Evolutionary conservation across 2,113 vertebrate genomes (phyloP).

Genomic region (Chitala chitala): DNA sequence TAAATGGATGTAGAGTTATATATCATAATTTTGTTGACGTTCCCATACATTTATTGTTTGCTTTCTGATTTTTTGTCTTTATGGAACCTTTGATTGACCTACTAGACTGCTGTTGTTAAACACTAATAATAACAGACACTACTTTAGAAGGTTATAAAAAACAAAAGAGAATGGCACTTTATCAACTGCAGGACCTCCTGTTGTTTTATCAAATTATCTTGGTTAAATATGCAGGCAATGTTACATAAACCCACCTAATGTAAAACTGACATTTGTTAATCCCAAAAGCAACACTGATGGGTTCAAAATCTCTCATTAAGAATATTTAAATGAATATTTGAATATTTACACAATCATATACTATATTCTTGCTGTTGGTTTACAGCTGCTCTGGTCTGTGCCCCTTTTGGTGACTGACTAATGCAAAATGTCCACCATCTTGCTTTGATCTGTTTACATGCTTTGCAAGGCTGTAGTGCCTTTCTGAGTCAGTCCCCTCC

Average conservation of each 20-base stretch:
- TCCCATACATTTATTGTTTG: too few relatives aligned
- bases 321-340: too few relatives aligned
- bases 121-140: too few relatives aligned
- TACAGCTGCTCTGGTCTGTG: slow-evolving; percentile 47
- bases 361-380: slow-evolving; percentile 29
- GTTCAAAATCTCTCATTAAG: too few relatives aligned
- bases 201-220: neutral
- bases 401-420: slow-evolving; percentile 63
- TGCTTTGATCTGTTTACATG: slow-evolving; percentile 42
- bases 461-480: neutral
- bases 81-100: too few relatives aligned
- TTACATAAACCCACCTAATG: slow-evolving; percentile 44
- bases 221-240: slow-evolving; percentile 1
- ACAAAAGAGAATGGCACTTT: neutral
- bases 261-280: too few relatives aligned
- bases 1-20: too few relatives aligned
- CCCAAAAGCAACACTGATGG: slow-evolving; percentile 25
- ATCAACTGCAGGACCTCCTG: neutral
- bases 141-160: too few relatives aligned
- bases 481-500: slow-evolving; percentile 5
- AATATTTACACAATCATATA: too few relatives aligned
- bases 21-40: too few relatives aligned
- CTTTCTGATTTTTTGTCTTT: too few relatives aligned
- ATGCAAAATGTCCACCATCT: slow-evolving; percentile 50
- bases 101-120: too few relatives aligned